Conservation (phyloP, 2,113 vertebrate genomes). For the Galbula dea region DNA sequence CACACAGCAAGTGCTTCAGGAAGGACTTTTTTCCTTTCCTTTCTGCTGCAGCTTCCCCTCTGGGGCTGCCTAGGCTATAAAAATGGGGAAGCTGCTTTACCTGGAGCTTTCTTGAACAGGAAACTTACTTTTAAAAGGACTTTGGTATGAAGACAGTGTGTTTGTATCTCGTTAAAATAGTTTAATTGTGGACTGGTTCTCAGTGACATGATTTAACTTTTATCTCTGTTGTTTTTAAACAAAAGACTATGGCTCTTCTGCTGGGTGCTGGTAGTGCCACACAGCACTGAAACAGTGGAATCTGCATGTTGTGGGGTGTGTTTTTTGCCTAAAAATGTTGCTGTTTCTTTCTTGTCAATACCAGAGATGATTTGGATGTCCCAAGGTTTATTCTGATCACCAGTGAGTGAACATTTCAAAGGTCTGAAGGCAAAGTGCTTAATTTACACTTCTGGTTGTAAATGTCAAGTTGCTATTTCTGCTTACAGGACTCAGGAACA, state of each 20-base stretch:
- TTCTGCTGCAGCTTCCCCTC: neutral
- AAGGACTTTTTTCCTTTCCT: neutral
- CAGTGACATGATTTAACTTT: neutral
- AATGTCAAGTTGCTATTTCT: conserved; percentile 62
- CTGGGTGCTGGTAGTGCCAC: fast-evolving
- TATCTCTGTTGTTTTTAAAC: neutral
- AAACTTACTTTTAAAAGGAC: neutral
- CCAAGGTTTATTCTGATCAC: neutral
- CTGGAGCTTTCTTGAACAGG: neutral
- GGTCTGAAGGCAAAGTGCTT: neutral
- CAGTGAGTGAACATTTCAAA: neutral
- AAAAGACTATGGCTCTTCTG: neutral
- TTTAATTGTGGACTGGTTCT: neutral
- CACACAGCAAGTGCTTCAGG: neutral
- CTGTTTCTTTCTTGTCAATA: neutral
- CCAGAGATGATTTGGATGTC: neutral
- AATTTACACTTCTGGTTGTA: conserved; percentile 10
- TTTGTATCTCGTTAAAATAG: neutral
- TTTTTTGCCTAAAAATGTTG: neutral
- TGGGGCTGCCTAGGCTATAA: neutral
- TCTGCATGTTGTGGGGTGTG: neutral
- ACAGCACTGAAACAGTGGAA: neutral
- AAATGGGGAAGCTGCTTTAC: neutral
- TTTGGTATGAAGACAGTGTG: neutral
- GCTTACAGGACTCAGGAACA: neutral